Evolutionary conservation across 2,797 vertebrate species (phyloP).

Genomic region (Ceryle rudis): DNA sequence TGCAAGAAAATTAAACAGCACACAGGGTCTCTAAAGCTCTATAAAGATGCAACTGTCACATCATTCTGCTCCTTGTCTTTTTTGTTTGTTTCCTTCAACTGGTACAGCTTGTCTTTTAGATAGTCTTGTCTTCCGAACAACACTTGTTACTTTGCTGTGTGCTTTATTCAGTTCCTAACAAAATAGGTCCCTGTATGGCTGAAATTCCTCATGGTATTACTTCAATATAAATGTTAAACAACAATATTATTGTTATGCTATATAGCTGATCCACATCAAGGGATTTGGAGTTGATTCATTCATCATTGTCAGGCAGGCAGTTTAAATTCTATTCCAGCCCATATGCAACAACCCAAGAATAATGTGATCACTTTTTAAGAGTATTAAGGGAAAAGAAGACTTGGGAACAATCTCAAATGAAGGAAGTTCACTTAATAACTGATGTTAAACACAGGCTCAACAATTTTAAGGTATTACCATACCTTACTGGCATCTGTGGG

Average conservation of each 20-base stretch:
- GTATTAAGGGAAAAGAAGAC: constrained; percentile 19
- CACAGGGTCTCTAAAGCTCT: not conserved
- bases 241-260: constrained; percentile 65
- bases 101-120: not conserved
- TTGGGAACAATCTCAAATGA: constrained; percentile 15
- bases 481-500: not conserved
- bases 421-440: not conserved
- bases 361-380: constrained; percentile 41
- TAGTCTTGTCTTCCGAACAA: not conserved
- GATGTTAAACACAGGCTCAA: not conserved
- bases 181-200: not conserved
- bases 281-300: constrained; percentile 62
- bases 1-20: not conserved
- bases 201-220: constrained; percentile 26
- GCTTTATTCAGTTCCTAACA: not conserved
- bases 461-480: not conserved
- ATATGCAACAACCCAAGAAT: constrained; percentile 27
- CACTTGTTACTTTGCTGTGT: not conserved
- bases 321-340: constrained; percentile 26
- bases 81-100: not conserved
- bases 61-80: not conserved
- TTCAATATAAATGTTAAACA: constrained; percentile 66
- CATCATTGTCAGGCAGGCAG: constrained; percentile 63
- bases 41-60: not conserved
- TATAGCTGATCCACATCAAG: constrained; percentile 61